These are phyloP conservation scores for Iselma pallidipennis DNA, from an alignment of 2,888 invertebrate species.

Conservation along the genomic window DNA sequence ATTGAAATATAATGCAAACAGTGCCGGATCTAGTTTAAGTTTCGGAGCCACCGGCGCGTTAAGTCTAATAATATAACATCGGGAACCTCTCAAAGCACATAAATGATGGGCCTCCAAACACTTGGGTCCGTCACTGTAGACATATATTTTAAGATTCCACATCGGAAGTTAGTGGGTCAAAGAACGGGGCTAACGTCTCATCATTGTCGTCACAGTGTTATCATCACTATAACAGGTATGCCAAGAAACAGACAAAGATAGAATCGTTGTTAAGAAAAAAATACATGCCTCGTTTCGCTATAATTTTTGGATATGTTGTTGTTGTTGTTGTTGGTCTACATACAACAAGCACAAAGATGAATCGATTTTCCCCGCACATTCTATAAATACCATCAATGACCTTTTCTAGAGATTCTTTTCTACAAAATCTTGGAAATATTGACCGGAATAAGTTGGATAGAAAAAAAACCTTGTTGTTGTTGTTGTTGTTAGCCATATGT, in stretches of 20 bases:
- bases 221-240: neutral
- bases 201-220: too few relatives aligned
- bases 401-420: too few relatives aligned
- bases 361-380: too few relatives aligned
- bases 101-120: too few relatives aligned
- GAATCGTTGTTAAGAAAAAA: neutral
- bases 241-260: neutral
- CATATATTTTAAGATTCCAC: neutral
- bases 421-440: too few relatives aligned
- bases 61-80: too few relatives aligned
- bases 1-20: too few relatives aligned
- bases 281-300: neutral
- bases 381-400: neutral
- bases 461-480: neutral
- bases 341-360: neutral
- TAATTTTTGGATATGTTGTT: neutral
- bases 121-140: too few relatives aligned
- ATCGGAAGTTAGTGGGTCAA: neutral
- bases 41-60: too few relatives aligned
- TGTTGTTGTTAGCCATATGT: neutral
- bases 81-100: slow-evolving; percentile 61
- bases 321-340: neutral
- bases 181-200: neutral
- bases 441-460: too few relatives aligned
- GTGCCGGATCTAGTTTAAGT: too few relatives aligned